phyloP scores from a whole-genome alignment of 2,888 invertebrate species.

The Rotaria macrura region DNA sequence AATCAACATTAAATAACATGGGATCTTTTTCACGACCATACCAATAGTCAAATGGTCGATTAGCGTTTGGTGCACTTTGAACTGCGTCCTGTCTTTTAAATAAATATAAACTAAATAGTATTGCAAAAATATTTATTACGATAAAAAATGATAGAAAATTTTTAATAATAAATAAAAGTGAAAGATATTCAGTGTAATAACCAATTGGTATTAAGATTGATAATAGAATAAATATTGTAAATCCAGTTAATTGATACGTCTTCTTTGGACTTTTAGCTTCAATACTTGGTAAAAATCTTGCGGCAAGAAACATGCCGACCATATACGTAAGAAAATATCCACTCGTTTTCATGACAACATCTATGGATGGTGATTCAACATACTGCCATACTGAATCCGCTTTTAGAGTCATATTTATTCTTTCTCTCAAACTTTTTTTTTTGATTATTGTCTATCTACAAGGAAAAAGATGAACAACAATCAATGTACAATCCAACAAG shows the following conservation, averaged over 20 bases:
- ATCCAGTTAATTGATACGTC: not conserved
- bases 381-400: not conserved
- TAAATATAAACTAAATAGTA: not conserved
- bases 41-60: not conserved
- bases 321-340: not conserved
- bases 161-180: not conserved
- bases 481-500: not conserved
- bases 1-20: not conserved
- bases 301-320: not conserved
- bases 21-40: not conserved
- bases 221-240: not conserved
- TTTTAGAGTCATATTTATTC: not conserved
- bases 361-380: not conserved
- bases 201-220: not conserved
- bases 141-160: not conserved
- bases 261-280: not conserved
- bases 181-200: not conserved
- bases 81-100: not conserved
- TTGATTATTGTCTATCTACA: not conserved
- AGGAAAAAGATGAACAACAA: not conserved
- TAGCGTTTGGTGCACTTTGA: not conserved
- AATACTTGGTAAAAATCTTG: not conserved
- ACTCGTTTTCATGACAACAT: not conserved
- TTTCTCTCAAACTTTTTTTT: not conserved
- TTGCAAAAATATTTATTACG: not conserved